Conservation (phyloP, 2,888 invertebrate genomes). For the Augiades crinisus region DNA sequence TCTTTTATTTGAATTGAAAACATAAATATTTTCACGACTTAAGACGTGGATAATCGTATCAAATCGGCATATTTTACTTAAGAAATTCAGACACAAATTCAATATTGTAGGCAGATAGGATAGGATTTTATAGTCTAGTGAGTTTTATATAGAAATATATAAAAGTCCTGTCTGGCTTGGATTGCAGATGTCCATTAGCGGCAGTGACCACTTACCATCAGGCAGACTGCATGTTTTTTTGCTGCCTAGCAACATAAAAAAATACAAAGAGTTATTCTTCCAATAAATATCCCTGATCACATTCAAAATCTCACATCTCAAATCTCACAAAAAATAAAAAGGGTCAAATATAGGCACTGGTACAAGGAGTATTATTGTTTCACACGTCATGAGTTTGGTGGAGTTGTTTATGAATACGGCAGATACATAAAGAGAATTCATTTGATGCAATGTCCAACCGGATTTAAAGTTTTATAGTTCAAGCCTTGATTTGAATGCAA, state of each 20-base stretch:
- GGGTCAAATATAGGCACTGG: slow-evolving; percentile 1
- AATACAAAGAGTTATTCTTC: too few species aligned
- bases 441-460: slow-evolving; percentile 16
- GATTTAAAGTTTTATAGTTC: slow-evolving; percentile 10
- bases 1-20: not conserved
- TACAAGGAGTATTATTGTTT: slow-evolving; percentile 22
- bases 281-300: not conserved
- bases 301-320: not conserved
- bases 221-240: too few species aligned
- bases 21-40: not conserved
- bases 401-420: slow-evolving; percentile 11
- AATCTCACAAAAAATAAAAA: not conserved
- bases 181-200: too few species aligned
- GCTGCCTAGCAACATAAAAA: too few species aligned
- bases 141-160: too few species aligned
- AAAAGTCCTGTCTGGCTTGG: too few species aligned
- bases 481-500: not conserved
- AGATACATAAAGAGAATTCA: slow-evolving; percentile 20
- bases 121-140: too few species aligned
- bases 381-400: slow-evolving; percentile 21
- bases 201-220: too few species aligned
- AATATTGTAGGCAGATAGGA: too few species aligned
- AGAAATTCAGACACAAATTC: too few species aligned
- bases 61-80: too few species aligned
- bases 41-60: not conserved